phyloP scores from a whole-genome alignment of 2,888 invertebrate genomes.

The Chalcis sispes region DNA sequence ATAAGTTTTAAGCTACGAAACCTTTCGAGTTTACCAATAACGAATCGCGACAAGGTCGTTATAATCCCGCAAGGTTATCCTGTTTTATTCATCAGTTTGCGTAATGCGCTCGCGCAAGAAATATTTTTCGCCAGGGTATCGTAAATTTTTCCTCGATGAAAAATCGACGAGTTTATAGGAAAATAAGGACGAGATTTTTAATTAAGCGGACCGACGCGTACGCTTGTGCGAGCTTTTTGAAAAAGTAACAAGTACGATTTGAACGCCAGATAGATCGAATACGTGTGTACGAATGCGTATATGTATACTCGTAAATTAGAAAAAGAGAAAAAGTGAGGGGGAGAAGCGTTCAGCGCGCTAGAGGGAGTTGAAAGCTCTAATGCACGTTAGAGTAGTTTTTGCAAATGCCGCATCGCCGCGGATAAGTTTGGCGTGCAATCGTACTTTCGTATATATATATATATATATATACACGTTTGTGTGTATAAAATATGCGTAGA shows the following conservation, averaged over 20 bases:
- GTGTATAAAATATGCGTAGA: not conserved
- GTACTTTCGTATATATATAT: too few species aligned
- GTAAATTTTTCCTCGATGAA: constrained; percentile 1
- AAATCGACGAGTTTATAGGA: constrained; percentile 12
- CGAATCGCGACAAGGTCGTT: not conserved
- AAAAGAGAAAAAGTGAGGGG: not conserved
- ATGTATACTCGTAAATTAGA: too few species aligned
- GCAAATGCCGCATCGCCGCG: not conserved
- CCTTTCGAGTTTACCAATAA: not conserved
- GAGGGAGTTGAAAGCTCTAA: too few species aligned
- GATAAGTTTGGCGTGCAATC: not conserved
- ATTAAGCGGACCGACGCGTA: constrained; percentile 1
- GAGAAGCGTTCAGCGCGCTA: too few species aligned
- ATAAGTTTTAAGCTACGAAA: too few species aligned
- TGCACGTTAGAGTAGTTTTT: not conserved
- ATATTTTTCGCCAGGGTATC: not conserved
- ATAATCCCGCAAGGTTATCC: too few species aligned
- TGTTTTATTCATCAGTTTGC: not conserved
- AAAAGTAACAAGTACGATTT: constrained; percentile 7
- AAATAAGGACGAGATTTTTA: constrained; percentile 31
- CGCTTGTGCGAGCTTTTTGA: too few species aligned
- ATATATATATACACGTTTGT: too few species aligned
- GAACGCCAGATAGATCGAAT: not conserved
- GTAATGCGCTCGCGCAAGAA: not conserved
- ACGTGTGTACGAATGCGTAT: not conserved